Conservation (phyloP, 2,888 invertebrate genomes). For the Stegophylla sp. region DNA sequence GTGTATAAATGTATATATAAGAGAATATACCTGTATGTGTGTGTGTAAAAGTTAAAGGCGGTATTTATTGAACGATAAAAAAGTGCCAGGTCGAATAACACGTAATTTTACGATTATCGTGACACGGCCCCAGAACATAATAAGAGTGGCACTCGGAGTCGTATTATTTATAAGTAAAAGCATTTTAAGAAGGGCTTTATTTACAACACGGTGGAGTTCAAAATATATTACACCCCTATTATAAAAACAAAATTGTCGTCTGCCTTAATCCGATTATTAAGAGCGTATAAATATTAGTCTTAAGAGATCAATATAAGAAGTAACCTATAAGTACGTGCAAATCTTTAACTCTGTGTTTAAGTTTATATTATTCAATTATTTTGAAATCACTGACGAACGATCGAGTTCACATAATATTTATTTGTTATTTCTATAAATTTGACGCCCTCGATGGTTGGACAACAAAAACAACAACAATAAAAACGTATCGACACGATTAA, state of each 20-base stretch:
- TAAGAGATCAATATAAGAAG: too few species aligned
- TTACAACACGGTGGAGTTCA: background rate
- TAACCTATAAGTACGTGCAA: too few species aligned
- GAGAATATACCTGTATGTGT: background rate
- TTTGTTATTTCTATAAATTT: too few species aligned
- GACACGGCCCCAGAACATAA: background rate
- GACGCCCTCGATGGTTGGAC: background rate
- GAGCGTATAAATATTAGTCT: too few species aligned
- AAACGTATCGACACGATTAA: too few species aligned
- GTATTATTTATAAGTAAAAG: background rate
- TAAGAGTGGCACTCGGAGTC: background rate
- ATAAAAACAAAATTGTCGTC: too few species aligned
- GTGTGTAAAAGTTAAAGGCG: conserved; percentile 1
- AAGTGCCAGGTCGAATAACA: conserved; percentile 20
- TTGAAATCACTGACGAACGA: too few species aligned
- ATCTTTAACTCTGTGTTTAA: too few species aligned
- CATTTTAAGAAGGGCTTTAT: background rate
- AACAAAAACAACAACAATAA: background rate
- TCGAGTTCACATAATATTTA: too few species aligned
- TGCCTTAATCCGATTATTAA: too few species aligned
- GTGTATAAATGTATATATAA: background rate
- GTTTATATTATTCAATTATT: too few species aligned
- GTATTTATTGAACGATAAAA: conserved; percentile 53
- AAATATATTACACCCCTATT: too few species aligned
- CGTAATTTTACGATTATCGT: conserved; percentile 52